Percentiles rank a stretch among this genome's conserved stretches.
These are phyloP conservation scores for Aphaenogaster rudis DNA, from an alignment of 1,140 invertebrate species.

Conservation along the genomic window DNA sequence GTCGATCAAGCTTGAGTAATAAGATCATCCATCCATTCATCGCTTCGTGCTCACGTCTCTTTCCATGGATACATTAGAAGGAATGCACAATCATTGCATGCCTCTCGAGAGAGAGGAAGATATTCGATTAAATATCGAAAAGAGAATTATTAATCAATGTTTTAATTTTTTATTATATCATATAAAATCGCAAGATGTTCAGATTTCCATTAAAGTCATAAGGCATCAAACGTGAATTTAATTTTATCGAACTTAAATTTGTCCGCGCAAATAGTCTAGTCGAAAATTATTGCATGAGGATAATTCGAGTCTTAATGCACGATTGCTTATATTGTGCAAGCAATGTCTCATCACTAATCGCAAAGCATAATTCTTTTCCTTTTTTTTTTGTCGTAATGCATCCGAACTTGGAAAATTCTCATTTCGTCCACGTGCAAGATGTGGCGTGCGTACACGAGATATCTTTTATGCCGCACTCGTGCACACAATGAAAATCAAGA, in stretches of 20 bases:
- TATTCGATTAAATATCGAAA: background rate
- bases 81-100: constrained; percentile 53
- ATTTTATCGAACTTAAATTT: background rate
- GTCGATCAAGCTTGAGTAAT: constrained; percentile 45
- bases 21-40: constrained; percentile 26
- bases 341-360: constrained; percentile 42
- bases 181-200: background rate
- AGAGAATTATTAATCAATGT: background rate
- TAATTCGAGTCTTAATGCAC: constrained; percentile 28
- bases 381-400: constrained; percentile 18
- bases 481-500: constrained; percentile 43
- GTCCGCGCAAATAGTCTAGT: constrained; percentile 35
- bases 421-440: constrained; percentile 54
- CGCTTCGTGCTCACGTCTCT: constrained; percentile 17
- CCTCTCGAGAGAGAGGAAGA: background rate
- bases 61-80: constrained; percentile 48
- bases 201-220: background rate
- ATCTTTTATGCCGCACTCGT: constrained; percentile 75
- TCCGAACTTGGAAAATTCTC: constrained; percentile 49
- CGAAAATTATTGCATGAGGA: constrained; percentile 40
- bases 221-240: constrained; percentile 4
- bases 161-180: constrained; percentile 12
- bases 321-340: constrained; percentile 51
- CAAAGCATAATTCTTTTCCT: background rate
- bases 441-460: constrained; percentile 73